phyloP scores from a whole-genome alignment of 1,140 invertebrate genomes.

The Spodoptera frugiperda region DNA sequence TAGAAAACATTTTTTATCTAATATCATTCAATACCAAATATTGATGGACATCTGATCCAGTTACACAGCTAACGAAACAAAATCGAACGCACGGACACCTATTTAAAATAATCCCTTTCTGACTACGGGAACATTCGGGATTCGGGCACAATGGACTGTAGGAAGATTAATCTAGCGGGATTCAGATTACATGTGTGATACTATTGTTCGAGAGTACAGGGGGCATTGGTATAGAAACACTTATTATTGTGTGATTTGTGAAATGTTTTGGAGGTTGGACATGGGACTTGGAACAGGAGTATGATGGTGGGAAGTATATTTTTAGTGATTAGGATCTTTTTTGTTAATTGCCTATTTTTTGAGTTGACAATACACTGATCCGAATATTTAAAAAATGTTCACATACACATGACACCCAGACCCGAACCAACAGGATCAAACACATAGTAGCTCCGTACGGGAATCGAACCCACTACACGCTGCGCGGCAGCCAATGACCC shows the following conservation, averaged over 20 bases:
- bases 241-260: slow-evolving; percentile 4
- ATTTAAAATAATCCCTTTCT: slow-evolving; percentile 10
- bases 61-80: slow-evolving; percentile 1
- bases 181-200: slow-evolving; percentile 49
- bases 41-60: background rate
- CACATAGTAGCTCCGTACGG: too few relatives aligned
- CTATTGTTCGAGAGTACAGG: slow-evolving; percentile 37
- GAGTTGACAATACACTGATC: too few relatives aligned
- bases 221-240: slow-evolving; percentile 1
- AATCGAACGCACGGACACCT: background rate
- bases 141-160: slow-evolving; percentile 5
- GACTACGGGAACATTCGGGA: background rate
- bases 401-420: too few relatives aligned
- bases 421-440: too few relatives aligned
- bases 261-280: background rate
- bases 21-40: background rate
- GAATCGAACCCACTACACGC: too few relatives aligned
- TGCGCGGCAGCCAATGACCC: too few relatives aligned
- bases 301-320: background rate
- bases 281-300: background rate
- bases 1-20: background rate
- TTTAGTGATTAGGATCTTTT: background rate
- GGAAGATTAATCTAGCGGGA: slow-evolving; percentile 44
- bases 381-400: too few relatives aligned
- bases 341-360: background rate